phyloP scores from a whole-genome alignment of 1,140 invertebrate species.

The Andricus grossulariae region DNA sequence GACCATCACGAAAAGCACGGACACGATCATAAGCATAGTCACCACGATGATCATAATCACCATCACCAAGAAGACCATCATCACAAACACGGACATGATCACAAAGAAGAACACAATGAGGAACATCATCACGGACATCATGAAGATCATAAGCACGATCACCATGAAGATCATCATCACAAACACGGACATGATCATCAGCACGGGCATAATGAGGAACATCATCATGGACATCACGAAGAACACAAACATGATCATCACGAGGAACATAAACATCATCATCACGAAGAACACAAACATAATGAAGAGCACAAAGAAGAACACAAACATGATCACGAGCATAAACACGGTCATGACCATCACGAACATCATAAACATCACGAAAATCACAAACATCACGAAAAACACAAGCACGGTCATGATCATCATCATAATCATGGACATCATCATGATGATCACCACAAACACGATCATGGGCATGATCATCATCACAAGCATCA shows the following conservation, averaged over 20 bases:
- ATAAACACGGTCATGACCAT: not conserved
- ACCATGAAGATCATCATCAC: constrained; percentile 2
- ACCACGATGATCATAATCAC: not conserved
- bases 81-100: not conserved
- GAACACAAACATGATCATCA: not conserved
- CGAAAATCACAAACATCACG: not conserved
- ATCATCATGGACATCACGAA: not conserved
- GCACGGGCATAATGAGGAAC: not conserved
- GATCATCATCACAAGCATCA: not conserved
- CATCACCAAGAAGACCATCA: not conserved
- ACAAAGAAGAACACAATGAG: not conserved
- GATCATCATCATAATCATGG: not conserved
- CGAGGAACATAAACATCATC: not conserved
- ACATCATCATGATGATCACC: not conserved
- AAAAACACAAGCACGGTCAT: not conserved
- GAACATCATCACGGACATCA: not conserved
- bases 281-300: not conserved
- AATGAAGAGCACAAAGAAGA: not conserved
- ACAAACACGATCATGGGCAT: not conserved
- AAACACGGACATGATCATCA: not conserved
- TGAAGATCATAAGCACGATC: not conserved
- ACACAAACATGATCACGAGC: not conserved
- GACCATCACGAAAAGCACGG: not conserved
- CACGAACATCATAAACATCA: not conserved
- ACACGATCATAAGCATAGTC: not conserved